These are phyloP conservation scores for Prinia subflava DNA, from an alignment of 2,113 vertebrate species.

Conservation along the genomic window DNA sequence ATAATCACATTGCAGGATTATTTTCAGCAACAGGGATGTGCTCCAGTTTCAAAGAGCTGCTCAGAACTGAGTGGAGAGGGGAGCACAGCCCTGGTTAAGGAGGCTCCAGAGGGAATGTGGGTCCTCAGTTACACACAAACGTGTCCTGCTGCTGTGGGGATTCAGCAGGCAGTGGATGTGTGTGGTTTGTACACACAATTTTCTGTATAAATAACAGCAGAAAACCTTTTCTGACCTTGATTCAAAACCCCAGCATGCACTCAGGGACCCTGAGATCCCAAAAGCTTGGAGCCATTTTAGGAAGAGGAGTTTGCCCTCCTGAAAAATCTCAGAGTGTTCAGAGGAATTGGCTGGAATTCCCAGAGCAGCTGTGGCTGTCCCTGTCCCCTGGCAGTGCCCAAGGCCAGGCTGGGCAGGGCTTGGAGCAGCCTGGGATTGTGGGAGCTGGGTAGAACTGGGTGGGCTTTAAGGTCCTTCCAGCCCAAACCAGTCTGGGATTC, in stretches of 20 bases:
- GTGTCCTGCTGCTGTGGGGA: neutral
- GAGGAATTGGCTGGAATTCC: neutral
- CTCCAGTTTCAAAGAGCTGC: neutral
- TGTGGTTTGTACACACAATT: neutral
- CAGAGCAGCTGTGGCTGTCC: neutral
- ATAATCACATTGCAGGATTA: neutral
- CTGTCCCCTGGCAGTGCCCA: neutral
- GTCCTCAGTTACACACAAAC: neutral
- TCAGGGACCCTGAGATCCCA: neutral
- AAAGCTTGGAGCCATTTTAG: neutral
- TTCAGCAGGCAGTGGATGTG: rapidly evolving
- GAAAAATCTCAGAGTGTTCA: neutral
- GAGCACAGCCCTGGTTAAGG: neutral
- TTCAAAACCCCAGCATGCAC: rapidly evolving
- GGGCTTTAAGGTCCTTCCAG: neutral
- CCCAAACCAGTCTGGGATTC: neutral
- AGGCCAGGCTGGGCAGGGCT: neutral
- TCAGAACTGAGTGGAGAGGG: neutral
- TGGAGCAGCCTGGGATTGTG: neutral
- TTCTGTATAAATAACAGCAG: neutral
- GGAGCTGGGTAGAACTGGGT: rapidly evolving
- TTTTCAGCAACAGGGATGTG: neutral
- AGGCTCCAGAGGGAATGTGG: neutral
- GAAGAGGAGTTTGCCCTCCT: neutral
- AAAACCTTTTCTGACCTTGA: neutral